Conservation (phyloP, 64 coral and sea anemone genomes). For the Actinia tenebrosa region DNA sequence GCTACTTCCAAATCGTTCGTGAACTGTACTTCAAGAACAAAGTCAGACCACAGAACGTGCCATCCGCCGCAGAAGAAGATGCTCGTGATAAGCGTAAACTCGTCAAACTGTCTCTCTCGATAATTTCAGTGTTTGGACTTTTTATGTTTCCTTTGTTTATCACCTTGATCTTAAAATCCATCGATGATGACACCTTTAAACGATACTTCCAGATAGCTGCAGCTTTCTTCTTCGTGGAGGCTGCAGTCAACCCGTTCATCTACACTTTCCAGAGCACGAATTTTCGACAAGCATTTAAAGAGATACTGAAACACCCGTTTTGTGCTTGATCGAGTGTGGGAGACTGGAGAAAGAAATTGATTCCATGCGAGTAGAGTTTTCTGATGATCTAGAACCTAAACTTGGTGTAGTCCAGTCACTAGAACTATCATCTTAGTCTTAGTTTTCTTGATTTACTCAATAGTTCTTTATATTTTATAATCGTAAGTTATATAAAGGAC, state of each 20-base stretch:
- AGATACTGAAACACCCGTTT: not conserved
- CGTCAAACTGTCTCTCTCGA: constrained; percentile 27
- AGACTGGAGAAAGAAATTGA: too few species aligned
- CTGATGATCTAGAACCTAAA: too few species aligned
- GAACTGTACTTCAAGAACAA: constrained; percentile 24
- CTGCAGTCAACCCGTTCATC: not conserved
- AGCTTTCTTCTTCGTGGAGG: not conserved
- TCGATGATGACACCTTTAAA: not conserved
- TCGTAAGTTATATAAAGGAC: too few species aligned
- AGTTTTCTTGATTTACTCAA: too few species aligned
- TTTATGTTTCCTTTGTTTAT: not conserved
- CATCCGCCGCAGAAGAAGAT: not conserved
- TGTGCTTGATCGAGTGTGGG: too few species aligned
- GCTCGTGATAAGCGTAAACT: constrained; percentile 13
- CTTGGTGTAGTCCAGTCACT: too few species aligned
- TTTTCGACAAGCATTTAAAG: constrained; percentile 21
- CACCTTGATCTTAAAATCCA: not conserved
- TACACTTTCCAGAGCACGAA: constrained; percentile 36
- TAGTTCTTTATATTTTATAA: too few species aligned
- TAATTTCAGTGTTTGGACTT: constrained; percentile 20
- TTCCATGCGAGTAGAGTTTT: too few species aligned
- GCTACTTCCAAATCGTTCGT: constrained; percentile 23
- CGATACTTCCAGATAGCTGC: not conserved
- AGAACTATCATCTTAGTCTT: too few species aligned
- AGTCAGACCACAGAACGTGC: not conserved